These are phyloP conservation scores for Delia radicum DNA, from an alignment of 1,140 invertebrate species.

Conservation along the genomic window DNA sequence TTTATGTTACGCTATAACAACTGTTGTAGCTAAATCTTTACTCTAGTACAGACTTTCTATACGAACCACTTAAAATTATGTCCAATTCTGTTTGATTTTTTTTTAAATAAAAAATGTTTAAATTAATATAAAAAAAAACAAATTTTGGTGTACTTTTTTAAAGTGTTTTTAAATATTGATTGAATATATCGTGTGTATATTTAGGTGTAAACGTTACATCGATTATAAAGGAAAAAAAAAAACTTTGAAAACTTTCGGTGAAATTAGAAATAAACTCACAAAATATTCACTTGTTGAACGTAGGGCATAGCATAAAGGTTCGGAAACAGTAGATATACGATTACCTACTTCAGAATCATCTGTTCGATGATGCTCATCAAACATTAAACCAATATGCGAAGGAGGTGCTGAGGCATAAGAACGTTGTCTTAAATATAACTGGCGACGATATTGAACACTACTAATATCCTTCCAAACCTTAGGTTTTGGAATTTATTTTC, in stretches of 20 bases:
- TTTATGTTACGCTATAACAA: too few relatives aligned
- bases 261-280: conserved; percentile 26
- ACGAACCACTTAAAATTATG: too few relatives aligned
- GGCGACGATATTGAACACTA: conserved; percentile 49
- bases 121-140: not conserved
- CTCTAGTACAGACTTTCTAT: too few relatives aligned
- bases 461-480: conserved; percentile 55
- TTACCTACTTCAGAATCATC: conserved; percentile 31
- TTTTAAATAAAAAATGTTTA: not conserved
- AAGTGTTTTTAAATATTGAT: not conserved
- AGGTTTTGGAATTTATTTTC: conserved; percentile 23
- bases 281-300: conserved; percentile 30
- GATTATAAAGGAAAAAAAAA: not conserved
- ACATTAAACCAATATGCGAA: conserved; percentile 46
- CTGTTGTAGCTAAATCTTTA: too few relatives aligned
- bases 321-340: conserved; percentile 52
- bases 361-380: conserved; percentile 30
- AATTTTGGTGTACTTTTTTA: not conserved
- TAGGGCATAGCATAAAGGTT: conserved; percentile 53
- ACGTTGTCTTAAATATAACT: conserved; percentile 52
- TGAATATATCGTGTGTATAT: not conserved
- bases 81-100: conserved; percentile 15
- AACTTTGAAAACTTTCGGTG: not conserved
- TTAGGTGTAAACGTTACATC: not conserved
- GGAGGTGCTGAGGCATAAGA: conserved; percentile 53